These are phyloP conservation scores for Drosophila paranaensis DNA, from an alignment of 2,888 invertebrate species.

Conservation along the genomic window DNA sequence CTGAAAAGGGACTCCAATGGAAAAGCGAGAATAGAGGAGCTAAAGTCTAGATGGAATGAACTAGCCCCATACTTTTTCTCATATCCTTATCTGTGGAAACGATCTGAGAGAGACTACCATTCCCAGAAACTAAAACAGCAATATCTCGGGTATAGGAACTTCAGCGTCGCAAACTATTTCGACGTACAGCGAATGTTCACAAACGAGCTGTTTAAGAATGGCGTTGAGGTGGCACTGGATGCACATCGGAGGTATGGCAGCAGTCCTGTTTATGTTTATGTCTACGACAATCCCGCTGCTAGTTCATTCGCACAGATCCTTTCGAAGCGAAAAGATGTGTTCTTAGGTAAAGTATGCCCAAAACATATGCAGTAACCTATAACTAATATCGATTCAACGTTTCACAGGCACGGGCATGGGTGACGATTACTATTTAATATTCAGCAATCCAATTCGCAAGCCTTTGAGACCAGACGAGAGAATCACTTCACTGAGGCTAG, in stretches of 20 bases:
- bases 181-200: constrained; percentile 13
- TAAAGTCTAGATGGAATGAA: constrained; percentile 1
- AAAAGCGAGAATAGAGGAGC: background rate
- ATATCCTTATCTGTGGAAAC: background rate
- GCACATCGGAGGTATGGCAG: background rate
- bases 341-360: constrained; percentile 85
- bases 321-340: constrained; percentile 84
- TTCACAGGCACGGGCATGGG: constrained; percentile 73
- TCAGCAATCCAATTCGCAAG: constrained; percentile 29
- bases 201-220: constrained; percentile 1
- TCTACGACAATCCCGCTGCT: constrained; percentile 8
- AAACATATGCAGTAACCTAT: background rate
- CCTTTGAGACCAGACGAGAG: constrained; percentile 47
- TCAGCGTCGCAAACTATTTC: constrained; percentile 10
- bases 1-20: constrained; percentile 1
- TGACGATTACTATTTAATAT: constrained; percentile 74
- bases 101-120: background rate
- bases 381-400: background rate
- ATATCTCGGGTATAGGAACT: constrained; percentile 1
- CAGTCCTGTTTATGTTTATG: constrained; percentile 8
- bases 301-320: background rate
- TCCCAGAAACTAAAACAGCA: background rate
- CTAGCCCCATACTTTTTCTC: constrained; percentile 8
- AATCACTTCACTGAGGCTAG: constrained; percentile 60
- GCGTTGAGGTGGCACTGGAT: constrained; percentile 5